Conservation (phyloP, 2,113 vertebrate species). For the Myotis brandtii region DNA sequence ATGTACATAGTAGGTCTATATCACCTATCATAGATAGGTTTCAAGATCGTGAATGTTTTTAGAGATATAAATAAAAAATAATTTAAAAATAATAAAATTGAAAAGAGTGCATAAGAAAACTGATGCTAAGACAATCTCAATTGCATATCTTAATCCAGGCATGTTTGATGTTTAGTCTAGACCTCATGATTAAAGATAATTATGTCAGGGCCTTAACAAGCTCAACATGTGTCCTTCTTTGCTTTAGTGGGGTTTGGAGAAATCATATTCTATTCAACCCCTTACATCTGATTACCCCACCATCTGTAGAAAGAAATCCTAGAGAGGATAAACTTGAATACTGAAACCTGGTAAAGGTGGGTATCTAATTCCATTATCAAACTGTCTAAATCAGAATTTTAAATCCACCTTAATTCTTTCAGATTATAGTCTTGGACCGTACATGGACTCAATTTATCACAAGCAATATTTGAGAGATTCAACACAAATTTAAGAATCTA, state of each 20-base stretch:
- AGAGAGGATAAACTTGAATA: constrained; percentile 31
- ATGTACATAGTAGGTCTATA: background rate
- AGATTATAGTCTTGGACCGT: background rate
- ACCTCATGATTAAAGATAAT: constrained; percentile 75
- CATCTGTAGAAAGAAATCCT: constrained; percentile 59
- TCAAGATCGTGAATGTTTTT: background rate
- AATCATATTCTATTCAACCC: constrained; percentile 73
- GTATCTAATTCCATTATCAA: constrained; percentile 14
- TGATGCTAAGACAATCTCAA: constrained; percentile 28
- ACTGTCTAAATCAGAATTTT: background rate
- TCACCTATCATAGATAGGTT: background rate
- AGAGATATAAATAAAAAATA: constrained; percentile 38
- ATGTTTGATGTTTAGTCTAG: constrained; percentile 74
- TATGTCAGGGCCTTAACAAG: constrained; percentile 72
- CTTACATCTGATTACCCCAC: constrained; percentile 72
- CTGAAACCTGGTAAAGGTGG: constrained; percentile 39
- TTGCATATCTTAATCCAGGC: constrained; percentile 53
- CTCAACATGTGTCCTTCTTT: constrained; percentile 67
- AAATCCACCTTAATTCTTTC: background rate
- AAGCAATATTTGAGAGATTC: background rate
- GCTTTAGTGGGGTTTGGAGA: constrained; percentile 69
- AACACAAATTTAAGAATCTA: background rate
- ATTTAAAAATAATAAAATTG: constrained; percentile 61
- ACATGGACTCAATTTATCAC: background rate
- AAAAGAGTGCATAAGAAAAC: background rate